phyloP scores from a whole-genome alignment of 2,113 vertebrate species.

The Eolophus roseicapilla region DNA sequence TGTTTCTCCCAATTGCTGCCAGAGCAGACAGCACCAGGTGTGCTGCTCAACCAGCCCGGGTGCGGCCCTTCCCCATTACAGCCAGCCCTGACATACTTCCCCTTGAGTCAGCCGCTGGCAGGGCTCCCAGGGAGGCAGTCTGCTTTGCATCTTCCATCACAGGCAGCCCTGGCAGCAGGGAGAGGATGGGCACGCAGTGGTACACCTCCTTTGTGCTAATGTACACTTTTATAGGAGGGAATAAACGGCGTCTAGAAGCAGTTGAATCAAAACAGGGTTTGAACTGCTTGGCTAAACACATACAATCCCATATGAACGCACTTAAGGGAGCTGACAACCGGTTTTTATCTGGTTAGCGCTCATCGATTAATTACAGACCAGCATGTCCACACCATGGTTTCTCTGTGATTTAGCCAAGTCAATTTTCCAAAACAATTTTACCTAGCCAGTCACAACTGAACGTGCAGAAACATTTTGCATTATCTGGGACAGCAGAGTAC shows the following conservation, averaged over 20 bases:
- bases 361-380: slow-evolving; percentile 38
- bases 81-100: background rate
- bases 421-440: slow-evolving; percentile 31
- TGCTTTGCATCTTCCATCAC: background rate
- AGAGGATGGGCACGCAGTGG: background rate
- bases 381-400: background rate
- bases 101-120: background rate
- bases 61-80: background rate
- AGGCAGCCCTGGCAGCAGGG: background rate
- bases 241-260: background rate
- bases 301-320: background rate
- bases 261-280: background rate
- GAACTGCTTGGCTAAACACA: background rate
- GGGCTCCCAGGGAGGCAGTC: background rate
- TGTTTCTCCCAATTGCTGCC: background rate
- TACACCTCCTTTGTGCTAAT: background rate
- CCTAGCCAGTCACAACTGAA: background rate
- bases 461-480: background rate
- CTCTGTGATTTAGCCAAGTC: slow-evolving; percentile 11
- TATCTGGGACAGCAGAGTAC: background rate
- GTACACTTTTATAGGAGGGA: background rate
- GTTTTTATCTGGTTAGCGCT: slow-evolving; percentile 17
- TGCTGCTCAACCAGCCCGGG: background rate
- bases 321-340: background rate
- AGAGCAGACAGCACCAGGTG: background rate